Percentiles rank a stretch among this genome's conserved stretches.
phyloP scores from a whole-genome alignment of 2,113 vertebrate genomes.

The Lasiurus cinereus region DNA sequence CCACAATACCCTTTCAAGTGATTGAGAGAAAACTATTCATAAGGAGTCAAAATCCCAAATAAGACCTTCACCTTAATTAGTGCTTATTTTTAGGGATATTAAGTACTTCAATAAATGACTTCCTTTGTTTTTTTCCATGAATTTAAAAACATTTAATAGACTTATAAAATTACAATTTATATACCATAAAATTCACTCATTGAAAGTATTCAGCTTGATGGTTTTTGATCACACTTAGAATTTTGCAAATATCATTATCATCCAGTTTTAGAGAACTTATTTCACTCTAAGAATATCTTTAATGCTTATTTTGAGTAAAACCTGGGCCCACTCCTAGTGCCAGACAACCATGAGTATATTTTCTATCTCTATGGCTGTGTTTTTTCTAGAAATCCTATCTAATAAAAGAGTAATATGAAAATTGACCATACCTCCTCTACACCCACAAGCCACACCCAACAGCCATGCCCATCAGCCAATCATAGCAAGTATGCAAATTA shows the following conservation, averaged over 20 bases:
- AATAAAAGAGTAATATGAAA: too few species aligned
- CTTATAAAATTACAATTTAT: neutral
- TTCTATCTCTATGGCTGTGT: neutral
- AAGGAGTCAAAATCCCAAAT: conserved; percentile 1
- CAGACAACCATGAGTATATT: neutral
- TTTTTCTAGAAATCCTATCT: neutral
- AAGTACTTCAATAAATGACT: neutral
- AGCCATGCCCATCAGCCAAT: too few species aligned
- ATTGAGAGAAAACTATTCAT: neutral
- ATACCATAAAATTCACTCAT: neutral
- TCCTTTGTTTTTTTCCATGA: neutral
- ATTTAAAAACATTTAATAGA: conserved; percentile 8
- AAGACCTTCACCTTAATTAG: neutral
- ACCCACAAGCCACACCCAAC: too few species aligned
- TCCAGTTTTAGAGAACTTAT: neutral
- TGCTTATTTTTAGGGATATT: conserved; percentile 43
- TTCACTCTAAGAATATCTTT: neutral
- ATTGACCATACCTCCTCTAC: too few species aligned
- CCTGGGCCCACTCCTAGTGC: neutral
- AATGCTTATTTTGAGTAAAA: conserved; percentile 15
- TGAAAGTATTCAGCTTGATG: neutral
- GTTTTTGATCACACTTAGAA: conserved; percentile 27
- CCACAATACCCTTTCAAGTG: neutral
- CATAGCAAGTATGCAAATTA: too few species aligned
- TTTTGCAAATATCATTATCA: neutral